These are phyloP conservation scores for Morus bassanus DNA, from an alignment of 2,797 vertebrate genomes.

Conservation along the genomic window DNA sequence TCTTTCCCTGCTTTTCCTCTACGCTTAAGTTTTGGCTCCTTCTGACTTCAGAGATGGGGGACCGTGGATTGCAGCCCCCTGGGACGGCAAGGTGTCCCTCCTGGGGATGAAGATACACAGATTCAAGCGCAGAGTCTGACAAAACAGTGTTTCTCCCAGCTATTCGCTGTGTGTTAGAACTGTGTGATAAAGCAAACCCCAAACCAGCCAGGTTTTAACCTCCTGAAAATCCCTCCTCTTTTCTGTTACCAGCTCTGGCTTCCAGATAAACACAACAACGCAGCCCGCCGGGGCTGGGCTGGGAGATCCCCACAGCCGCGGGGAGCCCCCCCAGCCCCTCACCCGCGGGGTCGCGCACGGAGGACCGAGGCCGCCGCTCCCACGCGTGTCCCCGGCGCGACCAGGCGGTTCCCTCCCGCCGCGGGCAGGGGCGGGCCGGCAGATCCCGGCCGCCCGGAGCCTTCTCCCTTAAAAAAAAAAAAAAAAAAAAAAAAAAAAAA, in stretches of 20 bases:
- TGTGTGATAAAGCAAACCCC: not conserved
- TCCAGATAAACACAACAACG: not conserved
- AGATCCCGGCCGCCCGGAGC: not conserved
- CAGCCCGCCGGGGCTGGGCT: not conserved
- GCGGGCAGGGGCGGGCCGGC: not conserved
- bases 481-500: not conserved
- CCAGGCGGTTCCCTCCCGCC: not conserved
- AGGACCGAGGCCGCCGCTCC: not conserved
- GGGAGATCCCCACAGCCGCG: not conserved
- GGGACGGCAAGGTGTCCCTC: not conserved
- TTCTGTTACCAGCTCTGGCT: not conserved
- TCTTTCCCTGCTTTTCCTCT: not conserved
- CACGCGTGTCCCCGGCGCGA: not conserved
- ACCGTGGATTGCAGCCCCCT: not conserved
- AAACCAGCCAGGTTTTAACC: not conserved
- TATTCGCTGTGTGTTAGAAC: accelerated
- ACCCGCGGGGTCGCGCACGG: not conserved
- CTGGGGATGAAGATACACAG: not conserved
- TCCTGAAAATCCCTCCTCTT: not conserved
- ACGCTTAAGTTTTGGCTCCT: not conserved
- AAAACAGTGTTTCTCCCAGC: not conserved
- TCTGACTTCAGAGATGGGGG: not conserved
- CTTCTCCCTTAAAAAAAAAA: not conserved
- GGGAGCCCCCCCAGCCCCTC: not conserved
- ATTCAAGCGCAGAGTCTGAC: not conserved